Percentiles rank a stretch among this genome's conserved stretches.
Conservation (phyloP, 2,113 vertebrate species). For the Sitta europaea region DNA sequence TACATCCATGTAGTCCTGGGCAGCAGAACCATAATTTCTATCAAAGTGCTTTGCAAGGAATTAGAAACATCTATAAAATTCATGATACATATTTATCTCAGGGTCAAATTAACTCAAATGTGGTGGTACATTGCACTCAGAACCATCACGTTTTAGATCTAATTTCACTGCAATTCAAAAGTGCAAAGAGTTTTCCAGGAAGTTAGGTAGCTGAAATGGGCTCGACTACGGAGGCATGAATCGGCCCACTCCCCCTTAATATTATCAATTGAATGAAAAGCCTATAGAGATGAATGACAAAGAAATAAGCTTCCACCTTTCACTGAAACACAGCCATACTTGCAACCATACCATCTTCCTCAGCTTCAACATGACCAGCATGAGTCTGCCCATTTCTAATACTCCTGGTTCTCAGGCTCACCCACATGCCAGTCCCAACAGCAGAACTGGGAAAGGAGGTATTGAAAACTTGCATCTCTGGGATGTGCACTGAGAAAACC, state of each 20-base stretch:
- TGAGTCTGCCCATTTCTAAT: background rate
- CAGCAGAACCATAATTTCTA: background rate
- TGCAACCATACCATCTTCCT: background rate
- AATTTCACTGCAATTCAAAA: background rate
- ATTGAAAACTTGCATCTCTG: too few relatives aligned
- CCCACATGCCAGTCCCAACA: background rate
- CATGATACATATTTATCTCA: background rate
- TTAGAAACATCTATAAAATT: background rate
- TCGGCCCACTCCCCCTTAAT: background rate
- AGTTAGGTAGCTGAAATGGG: background rate
- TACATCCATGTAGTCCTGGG: background rate
- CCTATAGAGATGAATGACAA: background rate
- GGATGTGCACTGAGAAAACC: background rate
- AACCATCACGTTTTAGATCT: background rate
- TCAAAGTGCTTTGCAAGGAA: background rate
- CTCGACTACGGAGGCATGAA: background rate
- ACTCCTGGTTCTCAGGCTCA: background rate
- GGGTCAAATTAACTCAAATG: background rate
- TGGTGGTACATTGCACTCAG: background rate
- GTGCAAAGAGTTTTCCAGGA: background rate
- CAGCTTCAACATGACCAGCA: accelerated
- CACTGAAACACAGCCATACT: background rate
- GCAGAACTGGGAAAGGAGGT: background rate
- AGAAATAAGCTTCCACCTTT: background rate
- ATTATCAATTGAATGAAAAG: background rate